These are phyloP conservation scores for Drosophila nr. perissopoda DNA, from an alignment of 2,888 invertebrate species.

Conservation along the genomic window DNA sequence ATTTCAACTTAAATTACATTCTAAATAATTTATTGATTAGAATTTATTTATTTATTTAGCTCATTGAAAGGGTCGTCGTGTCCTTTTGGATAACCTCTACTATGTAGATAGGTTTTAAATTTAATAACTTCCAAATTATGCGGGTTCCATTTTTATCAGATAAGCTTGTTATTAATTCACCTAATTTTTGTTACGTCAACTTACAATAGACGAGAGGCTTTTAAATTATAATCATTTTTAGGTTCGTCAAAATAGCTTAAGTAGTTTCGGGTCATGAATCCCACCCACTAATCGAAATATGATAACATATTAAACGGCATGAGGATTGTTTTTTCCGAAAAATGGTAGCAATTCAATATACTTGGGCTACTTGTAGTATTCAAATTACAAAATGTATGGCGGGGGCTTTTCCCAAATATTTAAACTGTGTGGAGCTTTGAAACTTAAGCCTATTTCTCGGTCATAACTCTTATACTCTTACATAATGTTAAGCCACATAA, in stretches of 20 bases:
- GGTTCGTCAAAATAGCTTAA: neutral
- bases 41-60: neutral
- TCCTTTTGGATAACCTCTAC: neutral
- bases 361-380: neutral
- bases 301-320: neutral
- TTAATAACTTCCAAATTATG: neutral
- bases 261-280: neutral
- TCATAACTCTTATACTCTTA: constrained; percentile 1
- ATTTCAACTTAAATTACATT: neutral
- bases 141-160: neutral
- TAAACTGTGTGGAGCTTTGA: neutral
- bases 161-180: neutral
- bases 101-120: neutral
- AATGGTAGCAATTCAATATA: neutral
- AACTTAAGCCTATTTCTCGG: neutral
- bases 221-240: constrained; percentile 5
- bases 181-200: neutral
- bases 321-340: neutral
- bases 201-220: constrained; percentile 15
- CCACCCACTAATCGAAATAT: neutral
- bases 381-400: neutral
- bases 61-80: neutral
- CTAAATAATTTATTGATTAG: neutral
- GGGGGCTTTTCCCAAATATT: neutral
- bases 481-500: constrained; percentile 16